Percentiles rank a stretch among this genome's conserved stretches.
These are phyloP conservation scores for Aleiodes testaceus DNA, from an alignment of 2,888 invertebrate species.

Conservation along the genomic window DNA sequence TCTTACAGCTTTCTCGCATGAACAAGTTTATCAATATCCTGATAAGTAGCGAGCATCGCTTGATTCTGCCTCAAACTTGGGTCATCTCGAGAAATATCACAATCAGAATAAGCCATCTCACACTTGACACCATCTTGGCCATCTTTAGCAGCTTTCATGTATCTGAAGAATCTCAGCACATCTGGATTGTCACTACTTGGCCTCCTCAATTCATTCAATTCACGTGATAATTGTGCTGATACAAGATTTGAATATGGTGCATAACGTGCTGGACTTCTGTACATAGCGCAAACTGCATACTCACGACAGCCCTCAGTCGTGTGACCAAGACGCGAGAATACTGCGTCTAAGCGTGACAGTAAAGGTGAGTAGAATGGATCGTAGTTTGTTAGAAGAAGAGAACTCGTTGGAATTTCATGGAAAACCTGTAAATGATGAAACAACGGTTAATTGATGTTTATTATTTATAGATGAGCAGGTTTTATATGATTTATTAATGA, in stretches of 20 bases:
- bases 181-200: conserved; percentile 91
- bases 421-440: conserved; percentile 76
- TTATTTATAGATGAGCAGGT: background rate
- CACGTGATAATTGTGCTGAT: conserved; percentile 91
- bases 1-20: conserved; percentile 81
- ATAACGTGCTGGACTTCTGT: conserved; percentile 89
- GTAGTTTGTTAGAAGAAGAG: conserved; percentile 87
- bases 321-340: conserved; percentile 83
- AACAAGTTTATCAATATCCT: conserved; percentile 91
- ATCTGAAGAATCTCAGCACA: conserved; percentile 89
- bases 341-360: conserved; percentile 87
- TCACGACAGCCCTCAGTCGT: conserved; percentile 82
- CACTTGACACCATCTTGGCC: conserved; percentile 89
- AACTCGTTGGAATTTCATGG: conserved; percentile 89
- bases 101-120: conserved; percentile 79
- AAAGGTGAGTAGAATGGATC: conserved; percentile 93
- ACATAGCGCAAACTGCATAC: conserved; percentile 90
- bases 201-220: conserved; percentile 87
- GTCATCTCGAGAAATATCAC: conserved; percentile 78
- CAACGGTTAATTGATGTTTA: conserved; percentile 2
- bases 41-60: conserved; percentile 89
- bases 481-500: background rate
- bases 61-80: conserved; percentile 78
- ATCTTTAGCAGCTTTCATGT: conserved; percentile 92
- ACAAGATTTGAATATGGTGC: conserved; percentile 92